Conservation (phyloP, 2,888 invertebrate species). For the Mongoloraphidia duomilia region DNA sequence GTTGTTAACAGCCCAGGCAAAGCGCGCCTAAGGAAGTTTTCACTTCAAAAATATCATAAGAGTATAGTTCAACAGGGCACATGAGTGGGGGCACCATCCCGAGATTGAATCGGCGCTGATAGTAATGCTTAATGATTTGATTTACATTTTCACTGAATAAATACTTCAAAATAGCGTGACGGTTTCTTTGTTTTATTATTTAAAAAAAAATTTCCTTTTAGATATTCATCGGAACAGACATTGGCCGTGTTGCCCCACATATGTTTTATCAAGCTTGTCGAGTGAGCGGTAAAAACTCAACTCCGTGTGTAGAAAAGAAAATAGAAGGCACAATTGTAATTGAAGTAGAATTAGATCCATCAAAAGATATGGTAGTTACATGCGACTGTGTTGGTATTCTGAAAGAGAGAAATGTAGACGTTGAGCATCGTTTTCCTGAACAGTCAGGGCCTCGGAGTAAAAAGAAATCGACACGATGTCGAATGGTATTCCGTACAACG, state of each 20-base stretch:
- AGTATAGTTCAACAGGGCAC: no score
- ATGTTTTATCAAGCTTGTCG: constrained; percentile 97
- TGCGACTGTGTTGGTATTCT: constrained; percentile 97
- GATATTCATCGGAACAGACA: constrained; percentile 85
- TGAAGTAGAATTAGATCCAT: constrained; percentile 79
- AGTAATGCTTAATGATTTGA: no score
- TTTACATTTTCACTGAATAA: no score
- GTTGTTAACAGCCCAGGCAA: no score
- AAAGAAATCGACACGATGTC: constrained; percentile 88
- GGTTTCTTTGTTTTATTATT: constrained; percentile 2
- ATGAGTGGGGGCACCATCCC: no score
- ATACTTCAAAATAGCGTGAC: not conserved
- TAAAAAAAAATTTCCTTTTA: constrained; percentile 18
- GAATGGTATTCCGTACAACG: constrained; percentile 85
- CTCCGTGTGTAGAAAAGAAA: constrained; percentile 77
- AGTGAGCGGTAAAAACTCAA: constrained; percentile 92
- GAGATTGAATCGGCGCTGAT: no score
- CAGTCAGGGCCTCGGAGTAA: constrained; percentile 64
- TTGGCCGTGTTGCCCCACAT: constrained; percentile 82
- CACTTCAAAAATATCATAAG: no score
- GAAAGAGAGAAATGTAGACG: constrained; percentile 92
- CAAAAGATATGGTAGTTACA: constrained; percentile 80
- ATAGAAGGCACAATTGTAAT: constrained; percentile 91
- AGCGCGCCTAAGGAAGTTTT: no score
- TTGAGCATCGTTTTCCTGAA: constrained; percentile 80